Base-by-base conservation (phyloP, 2,113 vertebrate species). In the Calidris pygmaea region DNA sequence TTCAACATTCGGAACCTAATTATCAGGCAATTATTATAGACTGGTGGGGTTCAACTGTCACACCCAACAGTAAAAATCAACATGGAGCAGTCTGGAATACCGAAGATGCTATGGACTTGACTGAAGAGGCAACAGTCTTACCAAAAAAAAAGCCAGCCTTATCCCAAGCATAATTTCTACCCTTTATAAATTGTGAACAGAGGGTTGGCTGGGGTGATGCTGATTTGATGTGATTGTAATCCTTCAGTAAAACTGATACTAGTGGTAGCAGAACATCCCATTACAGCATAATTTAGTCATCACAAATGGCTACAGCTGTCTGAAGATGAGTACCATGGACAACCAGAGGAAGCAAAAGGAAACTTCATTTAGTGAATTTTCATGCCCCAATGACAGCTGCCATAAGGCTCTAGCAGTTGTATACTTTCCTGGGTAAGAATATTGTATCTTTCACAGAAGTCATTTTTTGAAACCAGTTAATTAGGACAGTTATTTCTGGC, bases 401-500 rank as follows among this genome's bases (percentile, higher is more conserved):
- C 73, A 9, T 95, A 59, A 93, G 96, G 82, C 93, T 97, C 62
- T 85, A 94, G 92, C 95, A 95, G 90, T 97, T 96, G 59, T 87
- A 74, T 80, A 84, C 87, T 97, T 91, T 81, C 90, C 93, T 93
- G 1, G 24, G 89, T 95, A 95, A 92, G 95, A 95, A 84, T 84
- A 79, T 94, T 90, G 79, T 75, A 71, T 96, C 87, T 94, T 96
- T 96, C 92, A 62, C 79, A 89, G 72, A 95, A 97, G 93, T 95
- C 60, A 53, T 82, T 92, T 95, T 92, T 59, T 94, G 68, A 96
- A 96, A 97, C 81, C 87, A 87, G 75, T 97, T 98, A 97, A 97
- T 97, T 98, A 98, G 97, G 95, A 96, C 97, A 92, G 97, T 96
- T 97, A 95, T 96, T 97, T 97, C 96, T 97, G 97, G 93, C 97